Evolutionary conservation across 2,888 invertebrate genomes (phyloP).

Genomic region (Aradus depressus): DNA sequence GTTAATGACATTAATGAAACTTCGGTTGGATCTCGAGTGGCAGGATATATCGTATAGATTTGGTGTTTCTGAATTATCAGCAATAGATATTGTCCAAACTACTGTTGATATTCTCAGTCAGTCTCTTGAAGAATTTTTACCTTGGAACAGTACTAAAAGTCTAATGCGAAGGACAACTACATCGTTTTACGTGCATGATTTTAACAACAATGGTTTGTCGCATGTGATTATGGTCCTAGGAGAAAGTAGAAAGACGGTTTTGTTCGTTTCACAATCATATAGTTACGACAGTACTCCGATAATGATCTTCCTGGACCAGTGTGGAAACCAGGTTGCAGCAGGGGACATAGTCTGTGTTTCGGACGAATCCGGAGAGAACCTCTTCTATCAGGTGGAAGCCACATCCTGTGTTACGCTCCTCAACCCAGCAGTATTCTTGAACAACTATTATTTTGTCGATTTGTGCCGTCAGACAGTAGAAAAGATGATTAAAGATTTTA

Average conservation of each 20-base stretch:
- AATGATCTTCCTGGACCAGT: neutral
- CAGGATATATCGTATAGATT: conserved; percentile 11
- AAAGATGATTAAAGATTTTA: conserved; percentile 1
- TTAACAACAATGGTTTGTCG: neutral
- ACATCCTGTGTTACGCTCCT: neutral
- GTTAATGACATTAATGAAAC: conserved; percentile 14
- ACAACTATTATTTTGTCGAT: conserved; percentile 6
- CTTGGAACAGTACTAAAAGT: conserved; percentile 10
- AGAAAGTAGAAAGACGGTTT: conserved; percentile 6
- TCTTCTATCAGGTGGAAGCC: conserved; percentile 1
- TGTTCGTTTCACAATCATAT: conserved; percentile 6
- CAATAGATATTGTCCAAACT: neutral
- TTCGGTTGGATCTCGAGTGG: conserved; percentile 12
- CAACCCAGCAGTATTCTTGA: neutral
- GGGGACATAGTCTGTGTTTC: conserved; percentile 3
- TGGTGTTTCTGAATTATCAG: conserved; percentile 4
- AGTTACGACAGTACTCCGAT: neutral
- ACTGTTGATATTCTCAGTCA: conserved; percentile 9
- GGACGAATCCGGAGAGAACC: neutral
- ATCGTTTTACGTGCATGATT: conserved; percentile 3
- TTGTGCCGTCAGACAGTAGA: neutral
- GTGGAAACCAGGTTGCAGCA: neutral
- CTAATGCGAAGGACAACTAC: conserved; percentile 3
- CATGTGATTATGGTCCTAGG: conserved; percentile 2
- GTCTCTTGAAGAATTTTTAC: conserved; percentile 9